Conservation (phyloP, 2,888 invertebrate species). For the Troilus luridus region DNA sequence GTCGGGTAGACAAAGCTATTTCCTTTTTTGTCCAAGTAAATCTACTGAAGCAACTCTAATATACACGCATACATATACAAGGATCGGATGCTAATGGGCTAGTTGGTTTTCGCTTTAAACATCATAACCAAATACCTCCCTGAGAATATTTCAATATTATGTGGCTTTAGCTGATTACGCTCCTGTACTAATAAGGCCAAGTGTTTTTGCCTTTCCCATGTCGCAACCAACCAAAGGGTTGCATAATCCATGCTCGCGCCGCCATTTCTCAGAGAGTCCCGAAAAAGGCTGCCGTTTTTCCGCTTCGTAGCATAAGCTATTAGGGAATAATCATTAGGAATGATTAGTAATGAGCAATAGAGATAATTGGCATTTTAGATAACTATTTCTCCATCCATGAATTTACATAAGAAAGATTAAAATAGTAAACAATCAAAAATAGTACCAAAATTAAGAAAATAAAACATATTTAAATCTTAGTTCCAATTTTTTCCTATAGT, state of each 20-base stretch:
- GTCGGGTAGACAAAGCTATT: no score
- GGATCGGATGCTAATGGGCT: no score
- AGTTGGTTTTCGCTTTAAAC: no score
- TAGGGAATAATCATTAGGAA: background rate
- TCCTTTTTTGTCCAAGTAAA: no score
- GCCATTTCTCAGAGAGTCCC: background rate
- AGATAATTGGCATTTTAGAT: background rate
- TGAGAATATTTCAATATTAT: background rate
- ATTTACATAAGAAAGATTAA: background rate
- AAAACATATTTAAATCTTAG: no score
- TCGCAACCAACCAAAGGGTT: background rate
- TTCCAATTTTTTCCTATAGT: no score
- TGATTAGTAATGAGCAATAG: background rate
- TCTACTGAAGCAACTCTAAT: no score
- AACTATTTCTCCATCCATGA: background rate
- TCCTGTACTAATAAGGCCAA: slow-evolving; percentile 8
- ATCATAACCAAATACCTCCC: no score
- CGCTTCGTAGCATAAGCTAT: background rate
- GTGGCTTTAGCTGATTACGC: background rate
- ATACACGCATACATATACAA: no score
- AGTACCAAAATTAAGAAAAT: no score
- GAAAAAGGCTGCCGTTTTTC: background rate
- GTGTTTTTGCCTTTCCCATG: slow-evolving; percentile 25
- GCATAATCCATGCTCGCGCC: background rate
- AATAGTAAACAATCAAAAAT: no score